phyloP scores from a whole-genome alignment of 2,888 invertebrate species.

The Anoncus sp. region DNA sequence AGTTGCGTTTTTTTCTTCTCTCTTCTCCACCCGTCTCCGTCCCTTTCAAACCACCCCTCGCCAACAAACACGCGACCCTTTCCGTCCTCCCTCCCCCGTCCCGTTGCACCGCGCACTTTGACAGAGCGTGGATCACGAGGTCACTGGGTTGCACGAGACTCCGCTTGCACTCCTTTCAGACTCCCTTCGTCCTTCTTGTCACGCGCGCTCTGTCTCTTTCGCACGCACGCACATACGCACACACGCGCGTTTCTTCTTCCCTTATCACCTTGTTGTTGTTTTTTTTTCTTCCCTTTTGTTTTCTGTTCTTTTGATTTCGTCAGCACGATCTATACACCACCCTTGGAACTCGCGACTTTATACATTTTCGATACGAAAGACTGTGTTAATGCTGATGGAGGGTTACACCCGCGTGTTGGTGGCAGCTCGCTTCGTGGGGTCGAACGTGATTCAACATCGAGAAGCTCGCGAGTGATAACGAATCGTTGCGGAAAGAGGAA shows the following conservation, averaged over 20 bases:
- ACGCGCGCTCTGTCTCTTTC: slow-evolving; percentile 20
- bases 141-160: slow-evolving; percentile 67
- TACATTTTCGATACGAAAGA: slow-evolving; percentile 41
- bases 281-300: neutral
- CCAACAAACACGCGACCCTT: slow-evolving; percentile 28
- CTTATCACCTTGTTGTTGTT: neutral
- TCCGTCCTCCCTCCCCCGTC: slow-evolving; percentile 28
- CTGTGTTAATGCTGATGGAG: slow-evolving; percentile 19
- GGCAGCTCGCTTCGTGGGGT: slow-evolving; percentile 30
- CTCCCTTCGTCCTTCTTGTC: slow-evolving; percentile 45
- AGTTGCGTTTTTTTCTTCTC: slow-evolving; percentile 58
- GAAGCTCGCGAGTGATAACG: slow-evolving; percentile 46
- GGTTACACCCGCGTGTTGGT: slow-evolving; percentile 35
- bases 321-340: slow-evolving; percentile 30
- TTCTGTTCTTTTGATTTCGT: slow-evolving; percentile 1
- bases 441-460: slow-evolving; percentile 52
- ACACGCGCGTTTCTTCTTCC: slow-evolving; percentile 1
- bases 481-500: neutral
- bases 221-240: neutral
- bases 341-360: slow-evolving; percentile 27
- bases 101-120: slow-evolving; percentile 57
- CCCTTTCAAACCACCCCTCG: slow-evolving; percentile 26
- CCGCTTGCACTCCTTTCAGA: slow-evolving; percentile 44
- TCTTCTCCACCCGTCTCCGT: slow-evolving; percentile 25
- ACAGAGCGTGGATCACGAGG: slow-evolving; percentile 64